Base-by-base conservation (phyloP, 1,140 invertebrate genomes). In the Anastatus disparis region DNA sequence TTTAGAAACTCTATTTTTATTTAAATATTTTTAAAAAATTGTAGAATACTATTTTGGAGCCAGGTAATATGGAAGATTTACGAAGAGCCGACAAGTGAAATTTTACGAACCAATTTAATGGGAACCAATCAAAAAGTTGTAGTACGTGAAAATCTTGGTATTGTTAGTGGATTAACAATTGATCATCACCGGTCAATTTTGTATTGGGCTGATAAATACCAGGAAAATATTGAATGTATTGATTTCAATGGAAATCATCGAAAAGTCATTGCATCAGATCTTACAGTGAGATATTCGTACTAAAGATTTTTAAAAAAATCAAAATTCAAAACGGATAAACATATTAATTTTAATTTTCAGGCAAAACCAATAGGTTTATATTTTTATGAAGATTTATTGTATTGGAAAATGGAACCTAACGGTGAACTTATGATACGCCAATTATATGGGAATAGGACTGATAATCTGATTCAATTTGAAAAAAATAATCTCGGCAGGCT, bases 191-290 rank as follows among this genome's bases (percentile, higher is more conserved):
- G 89, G 3, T 82, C 85, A 17, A 81, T 91, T 55, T 76, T 95
- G 0, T 95, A 94, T 84, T 95, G 93, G 93, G 87, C 89, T 2
- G 93, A 95, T 82, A 89, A 62, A 83, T 91, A 3, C 90, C 91
- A 3, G 90, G 13, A 26, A 3, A 91, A 91, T 74, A 91, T 96
- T 59, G 93, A 95, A 84, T 87, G 91, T 31, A 88, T 90, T 63
- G 89, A 91, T 75, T 89, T 94, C 31, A 92, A 95, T 80, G 94
- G 94, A 29, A 89, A 86, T 20, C 89, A 92, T 77, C 84, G 93
- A 17, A 86, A 87, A 55, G 40, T 35, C 12, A 70, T 70, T 20
- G 15, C 35, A 1, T 26, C 24, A 22, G 20, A 70, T 20, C 27
- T 70, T 35, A 17, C 31, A 2, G 68, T 70, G 40, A 70, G 27